Evolutionary conservation across 2,888 invertebrate genomes (phyloP), one percentile per base, ranked within the genome.

Genomic region (Heliconius charithonia): DNA sequence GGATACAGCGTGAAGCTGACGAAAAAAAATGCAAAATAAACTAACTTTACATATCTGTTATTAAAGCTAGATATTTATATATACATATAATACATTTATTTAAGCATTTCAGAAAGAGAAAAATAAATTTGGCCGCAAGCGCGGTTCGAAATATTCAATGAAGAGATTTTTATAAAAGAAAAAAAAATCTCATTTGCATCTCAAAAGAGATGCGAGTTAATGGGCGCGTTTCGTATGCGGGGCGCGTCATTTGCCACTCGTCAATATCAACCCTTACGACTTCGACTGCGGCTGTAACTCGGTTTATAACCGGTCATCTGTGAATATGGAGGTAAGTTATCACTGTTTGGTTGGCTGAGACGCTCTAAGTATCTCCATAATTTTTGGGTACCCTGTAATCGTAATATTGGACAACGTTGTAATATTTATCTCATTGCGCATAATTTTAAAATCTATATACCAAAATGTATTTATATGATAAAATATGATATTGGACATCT

Each of bases 201-300:
- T 94, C 94, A 94, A 94, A 92, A 92, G 93, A 92, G 86, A 88
- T 86, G 92, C 85, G 89, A 92, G 91, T 92, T 93, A 93, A 94
- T 93, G 90, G 92, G 87, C 85, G 84, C 88, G 88, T 88, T 93
- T 88, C 85, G 86, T 89, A 94, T 93, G 91, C 94, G 87, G 86
- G 87, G 89, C 94, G 93, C 94, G 92, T 91, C 89, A 89, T 85
- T 90, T 88, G 88, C 88, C 87, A 91, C 90, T 91, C 91, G 88
- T 85, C 88, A 86, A 85, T 82, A 82, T 85, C 90, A 91, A 92
- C 93, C 93, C 93, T 93, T 91, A 89, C 88, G 86, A 89, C 88
- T 41, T n/a, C 41, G 67, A 89, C 88, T 67, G 41, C 16, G 67
- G 88, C 89, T 91, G 81, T 84, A 84, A 87, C 84, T 87, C 84